phyloP scores from a whole-genome alignment of 1,140 invertebrate species.

The Orius insidiosus region DNA sequence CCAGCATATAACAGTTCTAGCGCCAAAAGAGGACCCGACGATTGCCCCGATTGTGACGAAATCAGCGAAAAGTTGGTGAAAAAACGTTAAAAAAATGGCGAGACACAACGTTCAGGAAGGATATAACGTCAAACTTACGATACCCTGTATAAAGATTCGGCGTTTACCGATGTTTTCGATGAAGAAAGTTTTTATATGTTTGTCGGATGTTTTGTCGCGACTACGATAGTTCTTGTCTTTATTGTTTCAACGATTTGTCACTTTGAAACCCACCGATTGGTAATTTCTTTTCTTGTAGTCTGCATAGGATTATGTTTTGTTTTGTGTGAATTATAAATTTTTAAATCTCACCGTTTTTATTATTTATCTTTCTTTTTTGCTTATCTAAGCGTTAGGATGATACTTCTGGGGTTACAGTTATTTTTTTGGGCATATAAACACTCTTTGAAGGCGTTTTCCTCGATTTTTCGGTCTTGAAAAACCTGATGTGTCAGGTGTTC shows the following conservation, averaged over 20 bases:
- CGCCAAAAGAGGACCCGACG: slow-evolving; percentile 36
- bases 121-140: slow-evolving; percentile 49
- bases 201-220: slow-evolving; percentile 59
- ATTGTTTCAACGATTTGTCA: slow-evolving; percentile 79
- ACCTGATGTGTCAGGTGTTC: too few relatives aligned
- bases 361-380: too few relatives aligned
- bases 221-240: slow-evolving; percentile 62
- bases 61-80: slow-evolving; percentile 20
- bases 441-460: too few relatives aligned
- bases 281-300: slow-evolving; percentile 2
- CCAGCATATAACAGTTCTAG: slow-evolving; percentile 51
- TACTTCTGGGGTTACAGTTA: too few relatives aligned
- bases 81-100: slow-evolving; percentile 19
- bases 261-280: slow-evolving; percentile 52
- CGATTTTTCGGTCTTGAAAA: too few relatives aligned
- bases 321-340: too few relatives aligned
- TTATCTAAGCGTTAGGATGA: too few relatives aligned
- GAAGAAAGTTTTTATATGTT: slow-evolving; percentile 94
- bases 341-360: too few relatives aligned
- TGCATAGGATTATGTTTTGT: too few relatives aligned
- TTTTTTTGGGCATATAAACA: too few relatives aligned
- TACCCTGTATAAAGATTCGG: slow-evolving; percentile 68
- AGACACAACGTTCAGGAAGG: slow-evolving; percentile 15
- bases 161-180: slow-evolving; percentile 89
- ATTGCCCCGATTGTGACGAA: slow-evolving; percentile 12